These are phyloP conservation scores for Heliocidaris erythrogramma DNA, from an alignment of 35 echinoderm and acorn worm genomes.

Conservation along the genomic window DNA sequence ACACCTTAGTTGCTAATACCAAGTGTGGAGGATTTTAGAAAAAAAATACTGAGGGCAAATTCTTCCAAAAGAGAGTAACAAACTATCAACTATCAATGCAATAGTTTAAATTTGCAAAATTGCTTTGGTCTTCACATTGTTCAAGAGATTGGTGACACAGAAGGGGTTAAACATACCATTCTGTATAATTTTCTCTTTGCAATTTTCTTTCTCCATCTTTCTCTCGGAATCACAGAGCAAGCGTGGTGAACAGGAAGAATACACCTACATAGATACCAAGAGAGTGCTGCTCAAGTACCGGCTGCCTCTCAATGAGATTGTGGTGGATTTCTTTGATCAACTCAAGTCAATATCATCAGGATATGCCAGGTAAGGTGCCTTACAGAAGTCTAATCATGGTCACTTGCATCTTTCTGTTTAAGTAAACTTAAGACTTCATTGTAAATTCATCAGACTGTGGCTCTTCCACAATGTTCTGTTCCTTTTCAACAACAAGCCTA, in stretches of 20 bases:
- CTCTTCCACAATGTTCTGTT: not conserved
- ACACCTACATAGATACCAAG: constrained; percentile 78
- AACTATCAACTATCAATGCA: no score
- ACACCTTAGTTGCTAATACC: no score
- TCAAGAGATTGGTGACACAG: no score
- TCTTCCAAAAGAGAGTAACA: not conserved
- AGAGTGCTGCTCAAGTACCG: constrained; percentile 86
- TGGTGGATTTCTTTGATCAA: constrained; percentile 94
- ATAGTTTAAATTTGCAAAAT: no score
- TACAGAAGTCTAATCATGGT: no score
- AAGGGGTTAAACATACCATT: no score
- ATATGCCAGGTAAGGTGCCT: constrained; percentile 83
- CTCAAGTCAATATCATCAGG: constrained; percentile 94
- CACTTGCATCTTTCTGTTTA: no score
- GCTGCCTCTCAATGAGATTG: constrained; percentile 89
- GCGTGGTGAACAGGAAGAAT: constrained; percentile 79
- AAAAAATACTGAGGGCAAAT: no score
- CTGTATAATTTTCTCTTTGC: not conserved
- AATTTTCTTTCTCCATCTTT: not conserved
- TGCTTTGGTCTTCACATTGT: no score
- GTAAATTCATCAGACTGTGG: not conserved
- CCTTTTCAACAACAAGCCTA: not conserved
- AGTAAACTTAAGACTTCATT: no score
- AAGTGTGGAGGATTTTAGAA: no score
- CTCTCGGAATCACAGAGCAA: constrained; percentile 61